phyloP scores from a whole-genome alignment of 2,888 invertebrate genomes.

The Pyrocoelia pectoralis region DNA sequence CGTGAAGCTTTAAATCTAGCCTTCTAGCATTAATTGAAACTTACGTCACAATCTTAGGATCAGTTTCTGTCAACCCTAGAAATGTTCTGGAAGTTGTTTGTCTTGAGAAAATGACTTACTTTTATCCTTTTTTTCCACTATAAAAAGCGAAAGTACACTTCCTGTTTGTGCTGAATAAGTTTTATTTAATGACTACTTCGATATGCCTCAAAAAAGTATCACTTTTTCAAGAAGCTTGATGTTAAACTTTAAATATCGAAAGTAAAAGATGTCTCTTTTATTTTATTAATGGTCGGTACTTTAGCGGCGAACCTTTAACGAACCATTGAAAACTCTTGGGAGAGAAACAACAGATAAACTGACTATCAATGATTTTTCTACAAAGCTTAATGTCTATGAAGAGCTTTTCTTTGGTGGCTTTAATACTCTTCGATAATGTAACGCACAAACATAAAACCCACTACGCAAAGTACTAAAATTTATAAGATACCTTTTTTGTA shows the following conservation, averaged over 20 bases:
- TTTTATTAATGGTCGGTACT: not conserved
- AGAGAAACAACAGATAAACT: slow-evolving; percentile 11
- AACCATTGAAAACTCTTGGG: not conserved
- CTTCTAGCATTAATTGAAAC: not conserved
- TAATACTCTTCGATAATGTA: not conserved
- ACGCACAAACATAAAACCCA: not conserved
- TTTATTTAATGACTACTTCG: not conserved
- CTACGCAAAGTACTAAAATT: not conserved
- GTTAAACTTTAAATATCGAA: not conserved
- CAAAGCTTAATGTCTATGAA: slow-evolving; percentile 5
- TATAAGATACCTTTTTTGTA: not conserved
- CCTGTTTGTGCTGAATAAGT: not conserved
- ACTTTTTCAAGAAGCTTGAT: not conserved
- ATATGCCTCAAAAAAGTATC: not conserved
- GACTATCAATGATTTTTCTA: slow-evolving; percentile 3
- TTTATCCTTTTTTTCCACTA: not conserved
- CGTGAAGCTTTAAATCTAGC: too few relatives aligned
- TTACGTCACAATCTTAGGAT: not conserved
- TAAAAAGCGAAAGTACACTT: not conserved
- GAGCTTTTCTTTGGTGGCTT: not conserved
- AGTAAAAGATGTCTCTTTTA: not conserved
- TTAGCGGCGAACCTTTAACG: too few relatives aligned
- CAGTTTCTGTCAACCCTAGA: not conserved
- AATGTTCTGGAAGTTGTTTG: not conserved
- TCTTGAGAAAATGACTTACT: not conserved